Evolutionary conservation across 2,888 invertebrate genomes (phyloP).

Genomic region (Dicycla oo): DNA sequence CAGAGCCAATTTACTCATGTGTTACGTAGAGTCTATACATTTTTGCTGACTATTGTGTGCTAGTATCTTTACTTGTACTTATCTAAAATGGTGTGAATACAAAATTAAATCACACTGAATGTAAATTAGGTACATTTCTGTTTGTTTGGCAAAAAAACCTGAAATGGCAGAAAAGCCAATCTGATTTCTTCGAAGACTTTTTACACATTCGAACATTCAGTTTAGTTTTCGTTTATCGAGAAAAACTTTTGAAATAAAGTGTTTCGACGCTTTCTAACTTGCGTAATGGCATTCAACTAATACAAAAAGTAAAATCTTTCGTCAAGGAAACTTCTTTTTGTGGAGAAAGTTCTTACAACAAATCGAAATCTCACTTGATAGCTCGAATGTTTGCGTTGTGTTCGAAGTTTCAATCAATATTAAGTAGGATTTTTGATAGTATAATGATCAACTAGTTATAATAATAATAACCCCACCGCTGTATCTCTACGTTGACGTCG

Average conservation of each 20-base stretch:
- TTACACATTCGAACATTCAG: neutral
- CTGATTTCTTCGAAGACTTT: slow-evolving; percentile 1
- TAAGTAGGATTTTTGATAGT: neutral
- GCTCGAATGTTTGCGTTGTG: neutral
- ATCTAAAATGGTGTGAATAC: neutral
- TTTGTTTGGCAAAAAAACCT: neutral
- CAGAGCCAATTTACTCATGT: slow-evolving; percentile 12
- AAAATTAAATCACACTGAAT: neutral
- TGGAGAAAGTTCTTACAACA: slow-evolving; percentile 7
- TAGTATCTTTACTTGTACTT: neutral
- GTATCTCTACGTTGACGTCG: too few species aligned
- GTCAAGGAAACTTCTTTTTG: neutral
- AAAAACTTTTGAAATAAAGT: slow-evolving; percentile 1
- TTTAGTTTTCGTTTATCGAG: neutral
- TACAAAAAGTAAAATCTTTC: slow-evolving; percentile 12
- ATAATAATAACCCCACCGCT: too few species aligned
- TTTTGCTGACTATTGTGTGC: neutral
- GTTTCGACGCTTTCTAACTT: neutral
- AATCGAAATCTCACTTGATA: slow-evolving; percentile 15
- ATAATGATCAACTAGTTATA: neutral
- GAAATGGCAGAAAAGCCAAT: neutral
- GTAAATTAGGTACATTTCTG: neutral
- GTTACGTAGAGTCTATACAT: neutral
- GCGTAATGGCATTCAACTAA: slow-evolving; percentile 19
- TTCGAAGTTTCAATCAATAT: neutral